Base-by-base conservation (phyloP, 2,797 vertebrate species). In the Xenentodon cancila region DNA sequence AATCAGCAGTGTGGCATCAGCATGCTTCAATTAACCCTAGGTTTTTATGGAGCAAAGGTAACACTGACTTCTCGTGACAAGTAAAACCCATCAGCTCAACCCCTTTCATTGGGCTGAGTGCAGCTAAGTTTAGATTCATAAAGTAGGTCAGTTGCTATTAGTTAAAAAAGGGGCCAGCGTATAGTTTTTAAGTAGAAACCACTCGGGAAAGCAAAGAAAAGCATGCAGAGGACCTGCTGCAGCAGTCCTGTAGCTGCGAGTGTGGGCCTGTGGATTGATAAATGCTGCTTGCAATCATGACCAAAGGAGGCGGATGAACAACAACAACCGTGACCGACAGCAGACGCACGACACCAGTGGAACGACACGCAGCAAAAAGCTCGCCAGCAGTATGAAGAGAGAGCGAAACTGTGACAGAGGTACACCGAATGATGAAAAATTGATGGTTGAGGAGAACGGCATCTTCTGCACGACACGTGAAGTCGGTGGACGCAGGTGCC, bases 141-240 rank as follows among this genome's bases (percentile, higher is more conserved):
- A 84, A 88, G 70, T 84, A 75, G 86, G 84, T 79, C 88, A 77
- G 61, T 53, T 68, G 63, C 56, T 77, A 69, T 80, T 78, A 78
- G 53, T 64, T 44, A 73, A 79, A 78, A 79, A 67, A 21, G 40
- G 61, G 71, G 66, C 58, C 25, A 58, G 68, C 11, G 15, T 72
- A 72, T 59, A 60, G 42, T 59, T 76, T 80, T 66, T 68, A 77
- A 75, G 62, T 16, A 61, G 46, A 69, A 71, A 53, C 16, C n/a
- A 55, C 46, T 37, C 12, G 34, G 34, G 34, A 37, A 47, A 46
- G 21, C 21, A 52, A 68, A 47, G 9, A 50, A 54, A 71, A 20
- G 15, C 34, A 65, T 56, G 40, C 40, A 44, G 40, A 64, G 57
- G 68, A 75, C 71, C 65, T 47, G 64, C 45, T 59, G 45, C 74